Percentiles rank a stretch among this genome's conserved stretches.
Conservation (phyloP, 2,888 invertebrate genomes). For the Masnerella sp. region DNA sequence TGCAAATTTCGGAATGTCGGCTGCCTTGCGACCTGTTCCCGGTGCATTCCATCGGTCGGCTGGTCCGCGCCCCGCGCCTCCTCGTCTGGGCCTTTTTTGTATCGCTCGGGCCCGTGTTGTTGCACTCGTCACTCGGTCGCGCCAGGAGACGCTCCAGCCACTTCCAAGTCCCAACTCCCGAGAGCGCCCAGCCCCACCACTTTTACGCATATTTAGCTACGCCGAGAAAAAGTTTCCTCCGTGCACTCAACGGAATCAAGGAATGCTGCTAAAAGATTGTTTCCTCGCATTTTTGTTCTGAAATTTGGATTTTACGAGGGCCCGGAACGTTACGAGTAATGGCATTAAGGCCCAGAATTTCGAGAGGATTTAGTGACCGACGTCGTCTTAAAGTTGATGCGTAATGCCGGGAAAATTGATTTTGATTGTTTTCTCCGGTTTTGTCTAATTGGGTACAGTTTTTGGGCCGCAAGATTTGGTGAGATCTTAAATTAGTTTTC, state of each 20-base stretch:
- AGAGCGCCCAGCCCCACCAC: slow-evolving; percentile 1
- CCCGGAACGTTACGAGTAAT: neutral
- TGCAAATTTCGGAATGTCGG: slow-evolving; percentile 74
- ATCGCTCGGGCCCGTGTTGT: slow-evolving; percentile 31
- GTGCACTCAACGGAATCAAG: slow-evolving; percentile 38
- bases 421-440: slow-evolving; percentile 2
- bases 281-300: slow-evolving; percentile 16
- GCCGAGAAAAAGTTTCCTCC: slow-evolving; percentile 31
- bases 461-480: no score
- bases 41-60: slow-evolving; percentile 69
- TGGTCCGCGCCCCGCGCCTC: slow-evolving; percentile 28
- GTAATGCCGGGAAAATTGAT: slow-evolving; percentile 7
- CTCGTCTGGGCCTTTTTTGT: slow-evolving; percentile 34
- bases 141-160: slow-evolving; percentile 24
- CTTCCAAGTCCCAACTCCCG: slow-evolving; percentile 4
- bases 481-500: no score
- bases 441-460: no score
- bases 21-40: slow-evolving; percentile 73
- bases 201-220: slow-evolving; percentile 35
- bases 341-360: neutral
- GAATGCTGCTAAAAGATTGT: slow-evolving; percentile 22
- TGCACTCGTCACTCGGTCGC: slow-evolving; percentile 46
- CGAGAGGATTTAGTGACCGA: neutral
- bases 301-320: slow-evolving; percentile 27
- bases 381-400: neutral